Percentiles rank a stretch among this genome's conserved stretches.
phyloP scores from a whole-genome alignment of 1,140 invertebrate genomes.

The Drosophila paulistorum region DNA sequence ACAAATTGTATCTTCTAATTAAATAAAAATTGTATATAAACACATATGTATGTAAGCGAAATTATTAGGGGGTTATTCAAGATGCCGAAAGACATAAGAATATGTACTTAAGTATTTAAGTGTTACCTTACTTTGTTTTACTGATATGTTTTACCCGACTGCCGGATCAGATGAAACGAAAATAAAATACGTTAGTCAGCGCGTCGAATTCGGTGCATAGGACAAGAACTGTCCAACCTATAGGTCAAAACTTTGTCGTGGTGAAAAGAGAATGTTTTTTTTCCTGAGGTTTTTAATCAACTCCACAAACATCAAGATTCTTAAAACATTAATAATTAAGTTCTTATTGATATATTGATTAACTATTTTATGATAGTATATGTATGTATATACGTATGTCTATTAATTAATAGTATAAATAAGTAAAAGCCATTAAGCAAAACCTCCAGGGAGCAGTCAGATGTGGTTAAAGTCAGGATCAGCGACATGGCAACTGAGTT shows the following conservation, averaged over 20 bases:
- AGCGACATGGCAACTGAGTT: neutral
- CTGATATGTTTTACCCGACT: too few relatives aligned
- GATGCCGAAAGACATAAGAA: too few relatives aligned
- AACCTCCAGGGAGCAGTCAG: neutral
- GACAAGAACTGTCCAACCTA: too few relatives aligned
- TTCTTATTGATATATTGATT: slow-evolving; percentile 2
- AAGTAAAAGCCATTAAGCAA: neutral
- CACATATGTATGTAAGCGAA: slow-evolving; percentile 31
- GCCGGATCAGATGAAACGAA: too few relatives aligned
- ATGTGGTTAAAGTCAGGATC: neutral
- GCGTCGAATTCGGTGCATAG: too few relatives aligned
- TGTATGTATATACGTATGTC: too few relatives aligned
- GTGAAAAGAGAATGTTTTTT: neutral
- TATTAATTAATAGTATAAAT: too few relatives aligned
- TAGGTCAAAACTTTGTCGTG: too few relatives aligned
- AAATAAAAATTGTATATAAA: slow-evolving; percentile 69
- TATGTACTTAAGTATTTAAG: too few relatives aligned
- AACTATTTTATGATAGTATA: slow-evolving; percentile 1
- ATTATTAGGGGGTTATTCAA: neutral
- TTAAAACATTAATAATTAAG: slow-evolving; percentile 42
- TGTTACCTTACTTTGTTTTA: too few relatives aligned
- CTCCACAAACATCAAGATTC: slow-evolving; percentile 48
- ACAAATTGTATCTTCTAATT: slow-evolving; percentile 33
- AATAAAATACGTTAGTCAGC: too few relatives aligned
- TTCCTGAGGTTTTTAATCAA: slow-evolving; percentile 38